Evolutionary conservation across 2,113 vertebrate species (phyloP).

Genomic region (Pyrgilauda ruficollis): DNA sequence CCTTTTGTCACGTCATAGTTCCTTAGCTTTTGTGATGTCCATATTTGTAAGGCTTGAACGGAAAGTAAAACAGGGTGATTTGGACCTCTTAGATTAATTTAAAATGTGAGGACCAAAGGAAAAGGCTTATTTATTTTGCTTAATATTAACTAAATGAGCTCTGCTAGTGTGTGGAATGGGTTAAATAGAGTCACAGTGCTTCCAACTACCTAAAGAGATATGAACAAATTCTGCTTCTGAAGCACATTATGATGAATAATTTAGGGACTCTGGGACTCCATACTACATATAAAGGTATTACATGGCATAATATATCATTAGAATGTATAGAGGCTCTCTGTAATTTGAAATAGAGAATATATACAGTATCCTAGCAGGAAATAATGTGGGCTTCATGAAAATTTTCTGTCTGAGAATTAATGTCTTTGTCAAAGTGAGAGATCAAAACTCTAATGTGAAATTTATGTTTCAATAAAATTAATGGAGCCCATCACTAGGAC

Average conservation of each 20-base stretch:
- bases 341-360: not conserved
- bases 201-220: not conserved
- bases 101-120: not conserved
- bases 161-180: not conserved
- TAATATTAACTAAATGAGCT: not conserved
- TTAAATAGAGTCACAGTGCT: not conserved
- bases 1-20: not conserved
- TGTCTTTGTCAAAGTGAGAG: not conserved
- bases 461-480: not conserved
- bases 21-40: not conserved
- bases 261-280: not conserved
- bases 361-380: not conserved
- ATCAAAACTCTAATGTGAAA: not conserved
- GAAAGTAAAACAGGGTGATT: not conserved
- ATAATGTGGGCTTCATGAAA: not conserved
- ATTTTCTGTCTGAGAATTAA: not conserved
- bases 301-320: not conserved
- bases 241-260: conserved; percentile 13
- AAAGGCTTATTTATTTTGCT: not conserved
- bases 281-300: not conserved
- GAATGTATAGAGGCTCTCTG: not conserved
- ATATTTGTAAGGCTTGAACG: not conserved
- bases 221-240: not conserved
- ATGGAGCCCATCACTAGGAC: not conserved
- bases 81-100: not conserved